These are phyloP conservation scores for Sicus ferrugineus DNA, from an alignment of 2,888 invertebrate genomes.

Conservation along the genomic window DNA sequence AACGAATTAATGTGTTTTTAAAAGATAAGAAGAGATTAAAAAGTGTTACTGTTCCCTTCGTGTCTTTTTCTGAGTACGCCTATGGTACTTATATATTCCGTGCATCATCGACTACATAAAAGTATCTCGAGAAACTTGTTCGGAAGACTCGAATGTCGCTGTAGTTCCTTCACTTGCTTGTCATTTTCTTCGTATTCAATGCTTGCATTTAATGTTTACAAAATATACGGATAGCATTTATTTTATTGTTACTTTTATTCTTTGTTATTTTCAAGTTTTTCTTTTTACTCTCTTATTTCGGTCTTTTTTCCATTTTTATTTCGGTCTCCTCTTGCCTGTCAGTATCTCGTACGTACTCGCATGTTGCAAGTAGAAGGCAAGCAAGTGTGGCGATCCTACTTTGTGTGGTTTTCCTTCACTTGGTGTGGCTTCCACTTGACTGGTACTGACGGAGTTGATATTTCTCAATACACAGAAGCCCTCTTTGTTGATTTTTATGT, in stretches of 20 bases:
- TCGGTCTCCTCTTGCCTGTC: background rate
- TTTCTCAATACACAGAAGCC: constrained; percentile 11
- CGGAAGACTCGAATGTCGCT: background rate
- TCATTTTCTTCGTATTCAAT: constrained; percentile 2
- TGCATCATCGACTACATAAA: background rate
- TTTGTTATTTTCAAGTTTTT: constrained; percentile 6
- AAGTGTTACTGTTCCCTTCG: too few species aligned
- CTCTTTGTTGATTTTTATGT: constrained; percentile 11
- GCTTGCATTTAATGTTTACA: background rate
- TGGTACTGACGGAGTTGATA: constrained; percentile 12
- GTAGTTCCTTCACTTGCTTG: constrained; percentile 14
- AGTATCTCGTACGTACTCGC: background rate
- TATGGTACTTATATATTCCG: too few species aligned
- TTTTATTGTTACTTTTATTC: background rate
- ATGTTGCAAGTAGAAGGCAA: background rate
- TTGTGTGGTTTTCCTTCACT: constrained; percentile 6
- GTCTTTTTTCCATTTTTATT: background rate
- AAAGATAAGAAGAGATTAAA: too few species aligned
- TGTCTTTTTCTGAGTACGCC: too few species aligned
- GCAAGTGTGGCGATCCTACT: background rate
- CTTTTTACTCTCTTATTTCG: background rate
- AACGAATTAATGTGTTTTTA: too few species aligned
- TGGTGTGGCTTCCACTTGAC: constrained; percentile 15
- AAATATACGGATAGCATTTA: background rate
- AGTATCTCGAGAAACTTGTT: constrained; percentile 19